A percentile compares a stretch with the other conserved stretches of the same genome.
Evolutionary conservation across 2,113 vertebrate species (phyloP).

Genomic region (Lepisosteus osseus): DNA sequence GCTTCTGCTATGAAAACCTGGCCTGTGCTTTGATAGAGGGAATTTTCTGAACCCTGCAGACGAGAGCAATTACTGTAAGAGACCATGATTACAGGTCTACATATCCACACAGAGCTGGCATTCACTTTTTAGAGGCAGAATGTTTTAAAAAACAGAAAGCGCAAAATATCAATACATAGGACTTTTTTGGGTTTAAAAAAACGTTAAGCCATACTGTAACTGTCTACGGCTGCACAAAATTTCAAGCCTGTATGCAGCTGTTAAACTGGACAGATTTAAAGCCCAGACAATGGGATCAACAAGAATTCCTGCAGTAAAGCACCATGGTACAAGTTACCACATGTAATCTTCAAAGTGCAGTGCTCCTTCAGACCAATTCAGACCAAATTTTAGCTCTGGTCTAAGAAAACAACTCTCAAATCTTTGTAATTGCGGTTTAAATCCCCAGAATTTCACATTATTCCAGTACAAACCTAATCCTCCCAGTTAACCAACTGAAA

Average conservation of each 20-base stretch:
- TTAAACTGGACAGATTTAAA: slow-evolving; percentile 56
- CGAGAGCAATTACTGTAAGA: slow-evolving; percentile 65
- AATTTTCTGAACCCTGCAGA: slow-evolving; percentile 52
- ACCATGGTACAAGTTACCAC: slow-evolving; percentile 34
- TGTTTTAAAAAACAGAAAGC: slow-evolving; percentile 11
- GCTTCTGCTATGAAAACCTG: slow-evolving; percentile 55
- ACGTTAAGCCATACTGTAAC: slow-evolving; percentile 20
- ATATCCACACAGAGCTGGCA: slow-evolving; percentile 45
- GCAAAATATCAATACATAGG: slow-evolving; percentile 39
- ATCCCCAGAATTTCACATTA: slow-evolving; percentile 60
- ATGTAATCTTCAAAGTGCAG: slow-evolving; percentile 27
- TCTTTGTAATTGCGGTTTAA: slow-evolving; percentile 67
- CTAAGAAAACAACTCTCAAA: slow-evolving; percentile 45
- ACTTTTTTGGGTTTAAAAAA: slow-evolving; percentile 20
- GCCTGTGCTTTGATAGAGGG: slow-evolving; percentile 53
- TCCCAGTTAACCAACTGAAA: slow-evolving; percentile 67
- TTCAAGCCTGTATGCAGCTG: slow-evolving; percentile 26
- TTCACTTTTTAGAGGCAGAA: slow-evolving; percentile 16
- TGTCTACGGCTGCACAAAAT: slow-evolving; percentile 18
- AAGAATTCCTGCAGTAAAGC: slow-evolving; percentile 58
- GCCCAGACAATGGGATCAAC: slow-evolving; percentile 67
- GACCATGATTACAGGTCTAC: slow-evolving; percentile 55
- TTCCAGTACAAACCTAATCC: slow-evolving; percentile 57
- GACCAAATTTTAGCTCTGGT: slow-evolving; percentile 42
- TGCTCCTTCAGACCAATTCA: slow-evolving; percentile 21